These are phyloP conservation scores for Gorsachius magnificus DNA, from an alignment of 2,797 vertebrate species.

Conservation along the genomic window DNA sequence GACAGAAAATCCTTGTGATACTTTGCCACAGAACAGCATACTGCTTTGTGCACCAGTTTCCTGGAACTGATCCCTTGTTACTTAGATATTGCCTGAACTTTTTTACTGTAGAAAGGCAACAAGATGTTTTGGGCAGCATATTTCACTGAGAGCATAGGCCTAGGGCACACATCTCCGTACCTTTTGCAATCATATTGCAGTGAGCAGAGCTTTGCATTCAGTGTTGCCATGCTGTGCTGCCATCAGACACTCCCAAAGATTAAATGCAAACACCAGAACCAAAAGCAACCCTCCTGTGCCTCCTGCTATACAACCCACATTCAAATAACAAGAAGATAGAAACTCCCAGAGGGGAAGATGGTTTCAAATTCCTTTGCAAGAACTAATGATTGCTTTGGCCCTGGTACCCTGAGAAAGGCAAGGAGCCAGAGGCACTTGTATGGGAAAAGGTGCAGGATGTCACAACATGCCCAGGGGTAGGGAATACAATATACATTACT, in stretches of 20 bases:
- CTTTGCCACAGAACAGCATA: neutral
- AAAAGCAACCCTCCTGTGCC: neutral
- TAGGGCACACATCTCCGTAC: neutral
- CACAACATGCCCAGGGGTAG: neutral
- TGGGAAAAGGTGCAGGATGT: neutral
- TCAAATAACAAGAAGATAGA: neutral
- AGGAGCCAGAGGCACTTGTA: neutral
- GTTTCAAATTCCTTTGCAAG: constrained; percentile 18
- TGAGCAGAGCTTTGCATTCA: neutral
- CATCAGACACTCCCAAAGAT: neutral
- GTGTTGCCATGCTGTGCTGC: neutral
- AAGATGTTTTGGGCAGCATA: neutral
- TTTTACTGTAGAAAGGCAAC: neutral
- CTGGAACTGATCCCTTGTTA: neutral
- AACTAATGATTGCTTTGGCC: constrained; percentile 24
- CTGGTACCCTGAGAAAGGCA: neutral
- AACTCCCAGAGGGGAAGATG: neutral
- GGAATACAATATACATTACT: neutral
- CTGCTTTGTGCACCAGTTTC: neutral
- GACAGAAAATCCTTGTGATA: neutral
- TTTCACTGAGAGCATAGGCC: neutral
- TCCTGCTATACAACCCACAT: neutral
- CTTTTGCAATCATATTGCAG: neutral
- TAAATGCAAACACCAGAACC: neutral
- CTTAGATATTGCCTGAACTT: neutral